Evolutionary conservation across 2,113 vertebrate genomes (phyloP), one percentile per base, ranked within the genome.

Genomic region (Aldabrachelys gigantea): DNA sequence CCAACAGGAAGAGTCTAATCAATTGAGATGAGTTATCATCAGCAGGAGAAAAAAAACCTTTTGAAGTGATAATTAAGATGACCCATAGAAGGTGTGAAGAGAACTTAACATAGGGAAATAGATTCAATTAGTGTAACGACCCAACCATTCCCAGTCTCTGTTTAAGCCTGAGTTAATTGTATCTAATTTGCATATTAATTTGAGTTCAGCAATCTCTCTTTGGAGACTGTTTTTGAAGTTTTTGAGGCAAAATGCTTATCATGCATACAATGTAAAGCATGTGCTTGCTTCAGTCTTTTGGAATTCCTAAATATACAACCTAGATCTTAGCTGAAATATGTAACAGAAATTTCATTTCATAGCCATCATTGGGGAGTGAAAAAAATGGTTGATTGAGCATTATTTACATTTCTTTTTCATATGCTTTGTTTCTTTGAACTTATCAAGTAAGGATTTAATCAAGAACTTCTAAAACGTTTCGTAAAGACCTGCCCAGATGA

Each of bases 281-380:
- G 49, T 91, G 22, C 87, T 94, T 97, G 25, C 47, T 90, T 94
- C 87, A 93, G 65, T 87, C 92, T 88, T 90, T 78, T 88, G 96
- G 81, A 82, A 94, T 87, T 90, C 57, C 35, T 92, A 35, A 53
- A 31, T 65, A 89, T 80, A 89, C 22, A 93, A 89, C 3, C 9
- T 21, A 90, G 41, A 94, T 90, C 79, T 91, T 78, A 89, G 54
- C 27, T 88, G 81, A 89, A 96, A 96, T 92, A 94, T 81, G 52
- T 84, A 94, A 89, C 14, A 94, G 3, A 69, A 96, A 95, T 91
- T 96, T 92, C 75, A 95, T 95, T 91, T 89, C 83, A 87, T 81
- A 89, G 76, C n/a, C 96, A 87, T 85, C 94, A 93, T 22, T 8
- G 25, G n/a, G 54, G 93, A 95, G 11, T 35, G 80, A 95, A 62